Base-by-base conservation (phyloP, 2,113 vertebrate genomes). In the Macrotis lagotis region DNA sequence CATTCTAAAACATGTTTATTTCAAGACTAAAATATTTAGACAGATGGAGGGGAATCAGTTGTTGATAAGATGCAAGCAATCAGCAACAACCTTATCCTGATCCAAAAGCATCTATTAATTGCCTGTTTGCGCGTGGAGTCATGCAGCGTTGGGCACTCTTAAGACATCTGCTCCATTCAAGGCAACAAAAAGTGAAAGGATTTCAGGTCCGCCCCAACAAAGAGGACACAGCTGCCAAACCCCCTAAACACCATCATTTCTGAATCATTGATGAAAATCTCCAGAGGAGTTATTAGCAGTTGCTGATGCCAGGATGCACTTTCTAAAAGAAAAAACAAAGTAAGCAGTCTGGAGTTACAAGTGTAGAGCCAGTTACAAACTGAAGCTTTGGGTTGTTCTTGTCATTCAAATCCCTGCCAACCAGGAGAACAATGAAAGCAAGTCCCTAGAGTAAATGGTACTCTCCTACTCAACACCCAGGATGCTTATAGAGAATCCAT, bases 351-450 rank as follows among this genome's bases (percentile, higher is more conserved):
- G 66, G n/a, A 83, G n/a, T 7, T 22, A 83, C 66, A 83, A 83
- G 19, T 83, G 19, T 44, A 44, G n/a, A 83, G 66, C 66, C n/a
- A 44, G 66, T 83, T 83, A 83, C 66, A 44, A 83, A 83, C 66
- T 83, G 66, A 83, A 96, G 91, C 88, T 91, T 8, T 48, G 59
- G 66, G 93, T 24, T 83, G 16, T 83, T 44, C 66, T 83, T 93
- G 93, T 91, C 92, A 94, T 92, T 97, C 96, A 95, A 96, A 97
- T 95, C 89, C 92, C 91, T 95, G 89, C 94, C 95, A 96, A 50
- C 95, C 95, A 55, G 0, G 74, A 94, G 93, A 97, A 97, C 94
- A 97, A 96, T 96, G 95, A 92, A 97, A 83, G 55, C 95, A 96
- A 90, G 91, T 95, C 96, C 66, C 94, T 97, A 95, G 96, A 83